phyloP scores from a whole-genome alignment of 1,140 invertebrate species.

The Anoplolepis gracilipes region DNA sequence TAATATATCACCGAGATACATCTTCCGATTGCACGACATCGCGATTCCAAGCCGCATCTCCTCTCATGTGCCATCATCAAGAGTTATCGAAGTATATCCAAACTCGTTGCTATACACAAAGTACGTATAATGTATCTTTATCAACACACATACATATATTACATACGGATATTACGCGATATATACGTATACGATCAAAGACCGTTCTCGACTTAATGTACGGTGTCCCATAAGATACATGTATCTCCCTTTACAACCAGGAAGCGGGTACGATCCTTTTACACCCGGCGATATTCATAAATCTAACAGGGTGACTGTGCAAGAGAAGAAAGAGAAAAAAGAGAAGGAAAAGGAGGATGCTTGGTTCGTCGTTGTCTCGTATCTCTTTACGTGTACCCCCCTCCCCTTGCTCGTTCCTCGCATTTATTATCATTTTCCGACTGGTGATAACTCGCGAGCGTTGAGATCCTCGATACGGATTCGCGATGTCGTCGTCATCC shows the following conservation, averaged over 20 bases:
- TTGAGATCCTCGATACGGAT: constrained; percentile 41
- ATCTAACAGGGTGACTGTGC: constrained; percentile 62
- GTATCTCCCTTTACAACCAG: constrained; percentile 75
- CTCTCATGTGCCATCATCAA: constrained; percentile 5
- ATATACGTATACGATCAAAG: constrained; percentile 1
- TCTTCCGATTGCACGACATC: not conserved
- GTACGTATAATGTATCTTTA: constrained; percentile 35
- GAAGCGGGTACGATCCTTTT: constrained; percentile 65
- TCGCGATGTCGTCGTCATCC: not conserved
- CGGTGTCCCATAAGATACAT: constrained; percentile 74
- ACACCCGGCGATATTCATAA: constrained; percentile 71
- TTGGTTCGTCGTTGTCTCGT: constrained; percentile 18
- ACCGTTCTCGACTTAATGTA: constrained; percentile 67
- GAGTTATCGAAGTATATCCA: constrained; percentile 20
- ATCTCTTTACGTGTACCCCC: constrained; percentile 30
- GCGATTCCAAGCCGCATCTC: not conserved
- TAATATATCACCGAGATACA: not conserved
- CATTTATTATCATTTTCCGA: constrained; percentile 53
- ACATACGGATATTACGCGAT: constrained; percentile 14
- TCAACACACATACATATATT: too few species aligned
- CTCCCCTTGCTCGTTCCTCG: not conserved
- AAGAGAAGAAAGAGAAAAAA: not conserved
- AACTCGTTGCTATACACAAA: constrained; percentile 5
- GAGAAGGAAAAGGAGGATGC: not conserved
- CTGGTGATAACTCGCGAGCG: constrained; percentile 39